Percentiles rank a stretch among this genome's conserved stretches.
phyloP scores from a whole-genome alignment of 2,113 vertebrate genomes.

The Dryoscopus gambensis region DNA sequence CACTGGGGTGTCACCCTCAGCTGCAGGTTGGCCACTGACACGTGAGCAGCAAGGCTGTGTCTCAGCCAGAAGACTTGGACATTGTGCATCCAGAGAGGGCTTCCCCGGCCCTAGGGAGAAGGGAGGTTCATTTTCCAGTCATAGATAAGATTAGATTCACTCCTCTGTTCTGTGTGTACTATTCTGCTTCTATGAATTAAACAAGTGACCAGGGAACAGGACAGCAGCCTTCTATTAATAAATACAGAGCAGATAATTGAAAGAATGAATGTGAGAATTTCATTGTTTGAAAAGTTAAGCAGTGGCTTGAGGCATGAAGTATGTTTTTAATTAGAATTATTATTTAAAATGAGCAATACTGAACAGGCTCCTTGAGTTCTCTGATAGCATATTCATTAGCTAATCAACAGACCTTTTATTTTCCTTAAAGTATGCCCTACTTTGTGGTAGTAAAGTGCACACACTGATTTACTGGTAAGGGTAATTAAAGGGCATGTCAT shows the following conservation, averaged over 20 bases:
- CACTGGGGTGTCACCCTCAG: neutral
- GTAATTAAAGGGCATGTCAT: slow-evolving; percentile 36
- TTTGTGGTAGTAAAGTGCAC: slow-evolving; percentile 35
- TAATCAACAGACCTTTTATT: slow-evolving; percentile 9
- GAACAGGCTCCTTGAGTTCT: neutral
- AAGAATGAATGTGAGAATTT: neutral
- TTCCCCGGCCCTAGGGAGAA: neutral
- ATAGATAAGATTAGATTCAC: neutral
- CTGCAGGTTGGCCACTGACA: neutral
- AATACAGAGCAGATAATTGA: neutral
- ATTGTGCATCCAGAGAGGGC: neutral
- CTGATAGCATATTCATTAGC: slow-evolving; percentile 22
- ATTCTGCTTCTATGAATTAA: neutral
- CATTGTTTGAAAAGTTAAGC: neutral
- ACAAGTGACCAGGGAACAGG: neutral
- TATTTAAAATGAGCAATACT: neutral
- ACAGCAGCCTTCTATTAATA: neutral
- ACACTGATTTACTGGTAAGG: slow-evolving; percentile 11
- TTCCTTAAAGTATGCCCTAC: slow-evolving; percentile 28
- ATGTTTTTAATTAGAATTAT: neutral
- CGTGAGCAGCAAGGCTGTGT: rapidly evolving
- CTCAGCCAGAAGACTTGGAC: neutral
- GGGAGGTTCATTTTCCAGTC: neutral
- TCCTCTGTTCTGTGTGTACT: neutral
- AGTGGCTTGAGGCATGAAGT: neutral